Conservation (phyloP, 1,140 invertebrate genomes). For the Hyposmocoma kahamanoa region DNA sequence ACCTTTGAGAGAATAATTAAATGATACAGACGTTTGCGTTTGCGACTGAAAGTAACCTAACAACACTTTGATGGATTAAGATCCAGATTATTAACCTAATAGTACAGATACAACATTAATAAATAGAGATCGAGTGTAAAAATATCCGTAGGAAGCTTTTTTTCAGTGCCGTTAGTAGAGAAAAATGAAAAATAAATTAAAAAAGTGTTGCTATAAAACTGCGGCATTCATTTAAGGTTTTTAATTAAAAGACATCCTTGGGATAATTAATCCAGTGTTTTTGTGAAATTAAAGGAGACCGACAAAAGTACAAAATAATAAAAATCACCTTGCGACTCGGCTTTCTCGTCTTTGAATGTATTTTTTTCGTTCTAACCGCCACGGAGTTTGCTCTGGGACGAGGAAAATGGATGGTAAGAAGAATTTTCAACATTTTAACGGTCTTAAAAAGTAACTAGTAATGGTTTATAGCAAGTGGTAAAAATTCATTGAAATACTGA, state of each 20-base stretch:
- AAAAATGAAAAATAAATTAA: slow-evolving; percentile 13
- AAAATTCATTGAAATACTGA: not conserved
- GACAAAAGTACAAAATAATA: slow-evolving; percentile 54
- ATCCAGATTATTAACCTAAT: too few species aligned
- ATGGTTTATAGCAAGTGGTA: not conserved
- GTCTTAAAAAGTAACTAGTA: not conserved
- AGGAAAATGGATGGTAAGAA: not conserved
- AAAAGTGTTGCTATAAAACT: slow-evolving; percentile 28
- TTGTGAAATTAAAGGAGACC: slow-evolving; percentile 33
- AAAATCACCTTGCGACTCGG: slow-evolving; percentile 38
- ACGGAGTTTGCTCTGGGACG: too few species aligned
- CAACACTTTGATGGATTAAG: too few species aligned
- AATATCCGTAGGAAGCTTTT: too few species aligned
- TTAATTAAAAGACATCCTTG: slow-evolving; percentile 45
- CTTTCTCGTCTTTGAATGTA: slow-evolving; percentile 18
- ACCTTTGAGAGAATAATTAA: too few species aligned
- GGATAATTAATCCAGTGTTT: slow-evolving; percentile 45
- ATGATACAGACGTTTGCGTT: too few species aligned
- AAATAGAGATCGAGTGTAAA: too few species aligned
- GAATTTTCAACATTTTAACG: not conserved
- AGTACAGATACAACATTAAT: too few species aligned
- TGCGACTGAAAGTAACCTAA: too few species aligned
- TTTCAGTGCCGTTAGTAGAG: too few species aligned
- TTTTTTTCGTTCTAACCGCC: too few species aligned
- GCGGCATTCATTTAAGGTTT: slow-evolving; percentile 34